phyloP scores from a whole-genome alignment of 2,113 vertebrate genomes.

The Ardeotis arabs region DNA sequence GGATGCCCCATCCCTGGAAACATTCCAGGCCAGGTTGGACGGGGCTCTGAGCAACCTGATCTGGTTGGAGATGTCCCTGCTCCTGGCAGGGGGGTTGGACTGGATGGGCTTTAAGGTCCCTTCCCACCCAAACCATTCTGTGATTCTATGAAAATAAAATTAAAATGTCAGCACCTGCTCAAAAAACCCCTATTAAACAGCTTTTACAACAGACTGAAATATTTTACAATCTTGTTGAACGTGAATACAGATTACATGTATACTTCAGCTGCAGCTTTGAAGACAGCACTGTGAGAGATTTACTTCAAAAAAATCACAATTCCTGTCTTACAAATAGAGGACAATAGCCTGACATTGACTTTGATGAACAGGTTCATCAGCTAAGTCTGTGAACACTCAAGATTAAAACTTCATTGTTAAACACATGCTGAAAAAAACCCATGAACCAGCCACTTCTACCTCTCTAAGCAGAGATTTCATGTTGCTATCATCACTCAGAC shows the following conservation, averaged over 20 bases:
- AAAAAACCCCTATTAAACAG: background rate
- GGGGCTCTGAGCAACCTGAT: no score
- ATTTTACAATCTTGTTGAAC: background rate
- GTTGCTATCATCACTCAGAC: background rate
- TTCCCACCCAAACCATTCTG: no score
- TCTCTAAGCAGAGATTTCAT: background rate
- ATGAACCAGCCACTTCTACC: background rate
- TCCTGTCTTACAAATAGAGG: background rate
- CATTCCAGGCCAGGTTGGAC: no score
- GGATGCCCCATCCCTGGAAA: no score
- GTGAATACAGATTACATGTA: background rate
- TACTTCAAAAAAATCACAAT: background rate
- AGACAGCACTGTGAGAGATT: background rate
- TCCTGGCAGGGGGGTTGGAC: no score
- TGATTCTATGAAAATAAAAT: background rate
- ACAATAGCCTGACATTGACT: background rate
- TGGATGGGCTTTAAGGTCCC: no score
- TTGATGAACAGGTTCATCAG: background rate
- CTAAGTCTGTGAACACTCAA: background rate
- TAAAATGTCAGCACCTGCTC: background rate
- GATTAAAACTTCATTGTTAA: background rate
- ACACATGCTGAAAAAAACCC: background rate
- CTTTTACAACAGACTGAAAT: background rate
- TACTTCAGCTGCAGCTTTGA: background rate
- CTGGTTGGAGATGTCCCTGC: no score